These are phyloP conservation scores for Plebejus anna DNA, from an alignment of 2,888 invertebrate genomes.

Conservation along the genomic window DNA sequence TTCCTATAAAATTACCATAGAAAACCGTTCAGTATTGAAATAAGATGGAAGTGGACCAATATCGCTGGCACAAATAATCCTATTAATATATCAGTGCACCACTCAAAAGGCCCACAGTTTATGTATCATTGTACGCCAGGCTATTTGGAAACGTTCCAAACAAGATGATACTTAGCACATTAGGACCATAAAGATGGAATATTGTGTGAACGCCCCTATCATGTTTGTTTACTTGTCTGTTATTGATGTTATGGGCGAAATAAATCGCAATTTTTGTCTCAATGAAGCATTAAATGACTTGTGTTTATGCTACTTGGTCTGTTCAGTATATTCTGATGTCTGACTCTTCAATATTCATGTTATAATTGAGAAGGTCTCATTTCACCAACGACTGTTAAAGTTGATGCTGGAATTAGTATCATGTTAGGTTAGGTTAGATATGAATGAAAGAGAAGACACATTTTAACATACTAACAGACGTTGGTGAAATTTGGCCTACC, in stretches of 20 bases:
- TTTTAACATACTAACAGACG: too few relatives aligned
- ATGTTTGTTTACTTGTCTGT: slow-evolving; percentile 19
- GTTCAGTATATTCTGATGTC: too few relatives aligned
- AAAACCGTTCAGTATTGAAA: slow-evolving; percentile 19
- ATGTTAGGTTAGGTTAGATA: too few relatives aligned
- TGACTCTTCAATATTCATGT: too few relatives aligned
- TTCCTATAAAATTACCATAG: slow-evolving; percentile 23
- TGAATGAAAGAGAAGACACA: too few relatives aligned
- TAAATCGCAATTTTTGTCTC: neutral
- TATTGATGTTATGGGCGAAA: neutral
- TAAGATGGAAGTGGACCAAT: slow-evolving; percentile 21
- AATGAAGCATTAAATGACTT: neutral
- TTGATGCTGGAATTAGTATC: too few relatives aligned
- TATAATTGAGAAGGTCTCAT: too few relatives aligned
- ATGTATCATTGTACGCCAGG: slow-evolving; percentile 23
- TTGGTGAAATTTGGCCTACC: too few relatives aligned
- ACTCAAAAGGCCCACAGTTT: neutral
- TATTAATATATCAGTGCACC: slow-evolving; percentile 21
- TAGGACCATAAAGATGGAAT: slow-evolving; percentile 23
- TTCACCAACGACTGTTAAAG: too few relatives aligned
- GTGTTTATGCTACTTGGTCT: neutral
- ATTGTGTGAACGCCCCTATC: slow-evolving; percentile 23
- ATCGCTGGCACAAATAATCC: slow-evolving; percentile 6
- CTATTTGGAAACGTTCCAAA: slow-evolving; percentile 22
- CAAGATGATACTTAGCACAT: slow-evolving; percentile 27